These are phyloP conservation scores for Numenius arquata DNA, from an alignment of 2,113 vertebrate genomes.

Conservation along the genomic window DNA sequence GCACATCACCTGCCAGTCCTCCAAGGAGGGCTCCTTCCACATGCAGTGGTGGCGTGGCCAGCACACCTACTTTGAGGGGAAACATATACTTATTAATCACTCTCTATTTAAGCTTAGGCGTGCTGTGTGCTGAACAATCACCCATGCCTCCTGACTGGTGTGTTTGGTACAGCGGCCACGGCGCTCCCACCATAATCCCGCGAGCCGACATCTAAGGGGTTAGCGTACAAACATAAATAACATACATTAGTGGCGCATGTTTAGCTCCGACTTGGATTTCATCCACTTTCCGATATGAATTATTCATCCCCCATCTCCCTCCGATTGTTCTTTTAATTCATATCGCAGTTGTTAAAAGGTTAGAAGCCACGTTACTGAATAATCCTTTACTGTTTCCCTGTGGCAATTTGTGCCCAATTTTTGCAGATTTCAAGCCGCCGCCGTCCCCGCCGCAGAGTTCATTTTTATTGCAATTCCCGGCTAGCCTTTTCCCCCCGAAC, in stretches of 20 bases:
- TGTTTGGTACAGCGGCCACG: neutral
- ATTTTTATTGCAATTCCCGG: slow-evolving; percentile 62
- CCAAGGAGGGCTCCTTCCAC: neutral
- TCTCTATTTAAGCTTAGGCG: neutral
- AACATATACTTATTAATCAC: neutral
- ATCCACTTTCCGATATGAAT: slow-evolving; percentile 69
- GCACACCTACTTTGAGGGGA: neutral
- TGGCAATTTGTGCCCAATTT: slow-evolving; percentile 61
- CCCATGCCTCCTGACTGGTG: neutral
- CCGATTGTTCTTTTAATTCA: slow-evolving; percentile 68
- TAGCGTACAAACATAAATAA: slow-evolving; percentile 36
- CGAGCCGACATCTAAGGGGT: neutral
- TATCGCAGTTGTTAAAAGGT: slow-evolving; percentile 70
- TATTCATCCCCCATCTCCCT: slow-evolving; percentile 65
- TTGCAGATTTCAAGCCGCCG: slow-evolving; percentile 43
- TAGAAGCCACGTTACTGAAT: slow-evolving; percentile 65
- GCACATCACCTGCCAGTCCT: neutral
- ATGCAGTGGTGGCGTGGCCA: fast-evolving
- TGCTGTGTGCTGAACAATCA: neutral
- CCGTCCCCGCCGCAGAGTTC: slow-evolving; percentile 44
- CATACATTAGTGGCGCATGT: neutral
- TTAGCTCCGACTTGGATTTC: slow-evolving; percentile 56
- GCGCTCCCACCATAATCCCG: neutral
- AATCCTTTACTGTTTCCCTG: slow-evolving; percentile 49
- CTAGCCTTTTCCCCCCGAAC: slow-evolving; percentile 69